These are phyloP conservation scores for Heptascelio sp. DNA, from an alignment of 2,888 invertebrate species.

Conservation along the genomic window DNA sequence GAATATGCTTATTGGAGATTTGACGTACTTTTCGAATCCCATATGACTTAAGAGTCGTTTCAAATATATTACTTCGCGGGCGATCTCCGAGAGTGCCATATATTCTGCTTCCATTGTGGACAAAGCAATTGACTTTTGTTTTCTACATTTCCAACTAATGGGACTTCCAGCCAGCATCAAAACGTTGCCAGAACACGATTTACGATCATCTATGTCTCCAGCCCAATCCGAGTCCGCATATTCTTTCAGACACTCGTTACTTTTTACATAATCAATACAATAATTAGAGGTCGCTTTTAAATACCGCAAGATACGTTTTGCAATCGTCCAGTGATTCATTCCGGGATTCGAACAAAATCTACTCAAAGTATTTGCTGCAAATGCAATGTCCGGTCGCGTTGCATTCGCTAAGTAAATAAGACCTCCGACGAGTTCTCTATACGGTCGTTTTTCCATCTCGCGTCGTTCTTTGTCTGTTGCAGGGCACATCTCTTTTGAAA, in stretches of 20 bases:
- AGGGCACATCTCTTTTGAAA: constrained; percentile 47
- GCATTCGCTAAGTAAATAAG: constrained; percentile 67
- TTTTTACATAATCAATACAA: constrained; percentile 57
- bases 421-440: constrained; percentile 66
- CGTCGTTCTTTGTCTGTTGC: constrained; percentile 33
- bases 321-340: constrained; percentile 15
- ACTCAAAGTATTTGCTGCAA: constrained; percentile 35
- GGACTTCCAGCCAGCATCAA: constrained; percentile 37
- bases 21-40: constrained; percentile 40
- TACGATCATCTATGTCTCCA: constrained; percentile 58
- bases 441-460: constrained; percentile 58
- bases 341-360: constrained; percentile 12
- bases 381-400: constrained; percentile 51
- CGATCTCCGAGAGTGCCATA: constrained; percentile 49
- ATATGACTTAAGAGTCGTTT: constrained; percentile 41
- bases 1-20: constrained; percentile 33
- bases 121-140: constrained; percentile 42
- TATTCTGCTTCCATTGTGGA: constrained; percentile 54
- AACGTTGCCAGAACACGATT: constrained; percentile 41
- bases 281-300: constrained; percentile 58
- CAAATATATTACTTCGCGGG: constrained; percentile 38
- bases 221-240: constrained; percentile 70
- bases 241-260: constrained; percentile 34
- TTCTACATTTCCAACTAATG: constrained; percentile 57
- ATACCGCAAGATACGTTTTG: constrained; percentile 31